phyloP scores from a whole-genome alignment of 2,113 vertebrate genomes.

The Ciconia boyciana region DNA sequence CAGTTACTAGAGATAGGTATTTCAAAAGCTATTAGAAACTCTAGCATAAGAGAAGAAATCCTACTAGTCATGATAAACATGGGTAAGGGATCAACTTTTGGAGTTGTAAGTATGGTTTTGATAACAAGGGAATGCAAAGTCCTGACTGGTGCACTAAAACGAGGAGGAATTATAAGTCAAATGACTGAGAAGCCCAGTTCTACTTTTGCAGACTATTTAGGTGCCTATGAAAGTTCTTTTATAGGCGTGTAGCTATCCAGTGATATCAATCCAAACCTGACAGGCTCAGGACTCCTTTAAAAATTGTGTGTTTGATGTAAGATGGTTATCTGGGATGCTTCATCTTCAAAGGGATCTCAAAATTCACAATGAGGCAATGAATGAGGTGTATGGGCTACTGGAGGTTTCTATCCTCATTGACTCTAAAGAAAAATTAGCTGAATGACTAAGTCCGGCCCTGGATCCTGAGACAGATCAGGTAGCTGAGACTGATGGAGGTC shows the following conservation, averaged over 20 bases:
- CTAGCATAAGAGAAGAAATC: not conserved
- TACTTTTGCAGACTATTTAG: not conserved
- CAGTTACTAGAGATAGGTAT: not conserved
- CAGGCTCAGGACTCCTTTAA: not conserved
- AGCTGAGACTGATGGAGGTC: not conserved
- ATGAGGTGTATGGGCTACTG: rapidly evolving
- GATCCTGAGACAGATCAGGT: not conserved
- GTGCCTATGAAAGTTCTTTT: not conserved
- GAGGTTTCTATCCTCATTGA: not conserved
- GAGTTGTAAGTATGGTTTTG: not conserved
- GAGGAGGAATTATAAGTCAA: not conserved
- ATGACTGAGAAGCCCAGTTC: not conserved
- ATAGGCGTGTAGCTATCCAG: not conserved
- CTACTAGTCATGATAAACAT: not conserved
- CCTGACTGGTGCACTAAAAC: not conserved
- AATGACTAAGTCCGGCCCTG: not conserved
- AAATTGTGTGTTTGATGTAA: not conserved
- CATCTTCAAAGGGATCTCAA: not conserved
- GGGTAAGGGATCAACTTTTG: not conserved
- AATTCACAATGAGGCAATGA: not conserved
- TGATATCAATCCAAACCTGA: not conserved
- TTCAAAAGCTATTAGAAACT: not conserved
- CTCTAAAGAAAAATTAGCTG: not conserved
- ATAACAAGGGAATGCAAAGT: not conserved
- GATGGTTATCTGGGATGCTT: not conserved